Evolutionary conservation across 2,888 invertebrate species (phyloP), one percentile per base, ranked within the genome.

Genomic region (Eupithecia inturbata): DNA sequence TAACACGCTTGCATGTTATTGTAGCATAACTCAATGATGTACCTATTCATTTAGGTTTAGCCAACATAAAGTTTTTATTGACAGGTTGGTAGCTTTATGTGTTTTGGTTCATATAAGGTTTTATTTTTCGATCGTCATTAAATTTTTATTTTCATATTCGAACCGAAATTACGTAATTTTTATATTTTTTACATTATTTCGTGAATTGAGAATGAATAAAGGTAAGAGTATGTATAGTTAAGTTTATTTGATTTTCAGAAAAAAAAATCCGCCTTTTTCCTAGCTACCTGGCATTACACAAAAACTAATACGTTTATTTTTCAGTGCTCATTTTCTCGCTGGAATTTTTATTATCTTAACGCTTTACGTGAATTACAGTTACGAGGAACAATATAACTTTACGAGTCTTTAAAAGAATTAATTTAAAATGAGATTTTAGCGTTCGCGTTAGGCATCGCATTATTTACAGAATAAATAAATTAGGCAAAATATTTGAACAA

Each of bases 301-400:
- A 90, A 89, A 89, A 86, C 87, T 89, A 89, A 90, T 89, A 89
- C 89, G 88, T 90, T 89, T 90, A 90, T 91, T 89, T 89, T 86
- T 85, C 86, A 85, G 87, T 87, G 86, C 88, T 89, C 88, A 91
- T 90, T 91, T 89, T 86, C 86, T 88, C 87, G 84, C 82, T 88
- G 87, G 87, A 89, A 90, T 90, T 92, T 92, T 91, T 90, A 92
- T 92, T 91, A 86, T 88, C 86, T 87, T 89, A 87, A 86, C 88
- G 87, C 84, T 89, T 89, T 86, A 85, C 85, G 83, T 85, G 87
- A 90, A 89, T 89, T 88, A 88, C 89, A 89, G 85, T 91, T 90
- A 90, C 86, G 88, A 85, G 82, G 83, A 82, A 88, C 88, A 86
- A 89, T 92, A 90, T 90, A 91, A 87, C 89, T 87, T 90, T 88